Percentiles rank a stretch among this genome's conserved stretches.
Evolutionary conservation across 2,113 vertebrate species (phyloP).

Genomic region (Cebidichthys violaceus): DNA sequence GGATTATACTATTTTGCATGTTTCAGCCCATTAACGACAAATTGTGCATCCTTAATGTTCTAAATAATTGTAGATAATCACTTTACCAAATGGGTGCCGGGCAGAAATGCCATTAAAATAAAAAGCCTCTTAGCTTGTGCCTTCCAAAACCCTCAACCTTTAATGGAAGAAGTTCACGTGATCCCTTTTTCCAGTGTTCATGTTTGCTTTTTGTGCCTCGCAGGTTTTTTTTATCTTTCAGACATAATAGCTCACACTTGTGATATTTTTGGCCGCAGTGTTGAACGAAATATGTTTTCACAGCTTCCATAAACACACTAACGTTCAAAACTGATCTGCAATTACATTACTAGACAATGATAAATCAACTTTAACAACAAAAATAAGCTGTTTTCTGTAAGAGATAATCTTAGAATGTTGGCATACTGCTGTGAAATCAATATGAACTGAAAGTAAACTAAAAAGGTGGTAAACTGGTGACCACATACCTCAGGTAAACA

Average conservation of each 20-base stretch:
- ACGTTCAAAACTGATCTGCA: neutral
- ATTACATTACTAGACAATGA: neutral
- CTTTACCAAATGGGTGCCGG: neutral
- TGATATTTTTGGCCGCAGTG: slow-evolving; percentile 1
- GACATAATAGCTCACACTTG: neutral
- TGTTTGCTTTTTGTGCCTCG: neutral
- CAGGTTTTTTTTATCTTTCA: slow-evolving; percentile 15
- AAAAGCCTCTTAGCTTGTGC: neutral
- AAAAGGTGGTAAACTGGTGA: neutral
- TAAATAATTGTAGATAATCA: slow-evolving; percentile 6
- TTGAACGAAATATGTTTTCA: neutral
- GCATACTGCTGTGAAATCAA: neutral
- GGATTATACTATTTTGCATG: neutral
- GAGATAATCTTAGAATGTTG: neutral
- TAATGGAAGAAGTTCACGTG: slow-evolving; percentile 9
- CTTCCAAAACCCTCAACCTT: neutral
- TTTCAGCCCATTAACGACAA: slow-evolving; percentile 6
- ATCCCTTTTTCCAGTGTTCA: neutral
- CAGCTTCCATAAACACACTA: neutral
- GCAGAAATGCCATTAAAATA: neutral
- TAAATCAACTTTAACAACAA: neutral
- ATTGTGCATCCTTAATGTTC: neutral
- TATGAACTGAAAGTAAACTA: neutral
- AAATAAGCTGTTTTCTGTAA: neutral
- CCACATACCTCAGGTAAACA: neutral